Evolutionary conservation across 2,888 invertebrate genomes (phyloP).

Genomic region (Apodemia hepburni): DNA sequence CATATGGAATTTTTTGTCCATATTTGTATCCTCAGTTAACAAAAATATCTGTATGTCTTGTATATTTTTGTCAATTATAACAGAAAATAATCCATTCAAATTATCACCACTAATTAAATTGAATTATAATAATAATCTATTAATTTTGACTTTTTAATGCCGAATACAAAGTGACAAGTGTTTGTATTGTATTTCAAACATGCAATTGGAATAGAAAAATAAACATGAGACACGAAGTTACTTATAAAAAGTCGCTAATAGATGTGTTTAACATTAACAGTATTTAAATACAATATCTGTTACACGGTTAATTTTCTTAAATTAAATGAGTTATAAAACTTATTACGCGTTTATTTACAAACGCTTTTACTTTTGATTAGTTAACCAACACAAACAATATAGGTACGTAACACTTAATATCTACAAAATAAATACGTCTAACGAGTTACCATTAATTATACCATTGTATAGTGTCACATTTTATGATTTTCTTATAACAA

Average conservation of each 20-base stretch:
- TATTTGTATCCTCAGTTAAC: no score
- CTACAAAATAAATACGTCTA: slow-evolving; percentile 22
- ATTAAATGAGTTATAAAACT: not conserved
- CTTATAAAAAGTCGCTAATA: not conserved
- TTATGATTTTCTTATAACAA: slow-evolving; percentile 20
- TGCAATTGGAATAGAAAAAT: no score
- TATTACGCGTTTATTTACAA: not conserved
- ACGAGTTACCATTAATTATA: slow-evolving; percentile 17
- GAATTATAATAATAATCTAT: no score
- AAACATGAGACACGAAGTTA: no score
- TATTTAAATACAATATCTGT: not conserved
- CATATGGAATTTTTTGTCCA: no score
- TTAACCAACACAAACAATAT: slow-evolving; percentile 14
- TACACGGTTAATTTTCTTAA: not conserved
- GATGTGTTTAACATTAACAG: not conserved
- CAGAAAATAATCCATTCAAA: no score
- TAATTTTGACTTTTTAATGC: no score
- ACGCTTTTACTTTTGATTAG: not conserved
- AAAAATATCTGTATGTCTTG: no score
- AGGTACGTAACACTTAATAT: slow-evolving; percentile 17
- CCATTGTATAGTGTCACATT: slow-evolving; percentile 16
- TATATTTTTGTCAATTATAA: no score
- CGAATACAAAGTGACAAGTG: no score
- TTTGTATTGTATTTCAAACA: no score
- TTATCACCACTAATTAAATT: no score